Evolutionary conservation across 2,113 vertebrate species (phyloP).

Genomic region (Brachypteracias leptosomus): DNA sequence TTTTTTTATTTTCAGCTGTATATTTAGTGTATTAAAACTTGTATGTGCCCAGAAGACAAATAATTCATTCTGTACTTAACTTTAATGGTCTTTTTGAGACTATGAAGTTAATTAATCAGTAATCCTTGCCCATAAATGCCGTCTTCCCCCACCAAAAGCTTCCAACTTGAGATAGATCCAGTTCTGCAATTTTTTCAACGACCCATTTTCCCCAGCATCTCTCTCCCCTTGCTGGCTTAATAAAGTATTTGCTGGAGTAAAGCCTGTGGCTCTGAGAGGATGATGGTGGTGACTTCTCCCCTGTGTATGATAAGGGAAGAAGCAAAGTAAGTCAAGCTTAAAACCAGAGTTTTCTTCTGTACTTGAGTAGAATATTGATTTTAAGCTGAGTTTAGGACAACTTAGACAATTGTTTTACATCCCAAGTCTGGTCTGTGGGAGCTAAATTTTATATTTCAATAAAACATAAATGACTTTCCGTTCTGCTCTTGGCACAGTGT

Average conservation of each 20-base stretch:
- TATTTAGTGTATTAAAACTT: background rate
- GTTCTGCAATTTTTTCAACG: background rate
- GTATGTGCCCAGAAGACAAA: background rate
- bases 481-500: background rate
- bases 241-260: background rate
- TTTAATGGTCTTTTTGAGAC: background rate
- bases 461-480: background rate
- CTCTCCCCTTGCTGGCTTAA: background rate
- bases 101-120: background rate
- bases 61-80: background rate
- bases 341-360: background rate
- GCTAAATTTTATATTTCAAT: background rate
- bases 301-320: background rate
- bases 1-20: background rate
- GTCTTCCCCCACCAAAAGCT: background rate
- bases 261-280: background rate
- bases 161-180: background rate
- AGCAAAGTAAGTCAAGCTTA: background rate
- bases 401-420: background rate
- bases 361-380: background rate
- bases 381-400: background rate
- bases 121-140: background rate
- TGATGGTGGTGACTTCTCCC: background rate
- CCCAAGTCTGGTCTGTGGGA: background rate
- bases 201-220: rapidly evolving